These are phyloP conservation scores for Lithobates sylvaticus DNA, from an alignment of 2,797 vertebrate species.

Conservation along the genomic window DNA sequence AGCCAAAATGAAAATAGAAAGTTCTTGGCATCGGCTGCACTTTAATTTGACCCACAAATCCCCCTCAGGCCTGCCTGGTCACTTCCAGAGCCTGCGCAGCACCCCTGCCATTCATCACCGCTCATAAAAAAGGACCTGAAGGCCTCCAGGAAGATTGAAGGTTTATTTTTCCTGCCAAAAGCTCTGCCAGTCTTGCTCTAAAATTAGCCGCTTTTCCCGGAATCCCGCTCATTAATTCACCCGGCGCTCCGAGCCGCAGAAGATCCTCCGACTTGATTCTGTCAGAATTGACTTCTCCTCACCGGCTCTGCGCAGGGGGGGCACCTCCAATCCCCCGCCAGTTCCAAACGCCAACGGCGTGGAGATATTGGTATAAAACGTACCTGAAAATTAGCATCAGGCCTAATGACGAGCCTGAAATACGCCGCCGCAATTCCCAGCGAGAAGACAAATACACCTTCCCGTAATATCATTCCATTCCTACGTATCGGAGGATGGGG, in stretches of 20 bases:
- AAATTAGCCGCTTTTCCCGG: constrained; percentile 7
- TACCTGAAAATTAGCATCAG: constrained; percentile 9
- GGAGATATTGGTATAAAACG: background rate
- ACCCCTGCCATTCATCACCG: too few relatives aligned
- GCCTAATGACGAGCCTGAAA: background rate
- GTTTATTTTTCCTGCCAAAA: background rate
- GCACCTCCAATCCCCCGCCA: background rate
- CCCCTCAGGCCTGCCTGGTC: too few relatives aligned
- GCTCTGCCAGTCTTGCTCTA: background rate
- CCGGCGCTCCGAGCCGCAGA: background rate
- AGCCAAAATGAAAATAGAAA: too few relatives aligned
- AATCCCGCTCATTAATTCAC: constrained; percentile 27
- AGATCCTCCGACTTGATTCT: constrained; percentile 11
- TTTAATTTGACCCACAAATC: too few relatives aligned
- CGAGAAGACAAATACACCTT: background rate
- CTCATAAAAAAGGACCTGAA: too few relatives aligned
- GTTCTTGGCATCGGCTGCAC: too few relatives aligned
- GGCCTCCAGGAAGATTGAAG: background rate
- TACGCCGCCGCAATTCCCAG: too few relatives aligned
- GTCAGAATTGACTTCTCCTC: constrained; percentile 21
- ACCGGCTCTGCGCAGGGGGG: background rate
- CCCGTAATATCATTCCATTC: background rate
- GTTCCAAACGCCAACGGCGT: background rate
- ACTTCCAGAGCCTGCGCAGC: too few relatives aligned
- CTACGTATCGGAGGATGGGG: too few relatives aligned